Percentiles rank a stretch among this genome's conserved stretches.
These are phyloP conservation scores for Himalopsyche kuldschensis DNA, from an alignment of 2,888 invertebrate species.

Conservation along the genomic window DNA sequence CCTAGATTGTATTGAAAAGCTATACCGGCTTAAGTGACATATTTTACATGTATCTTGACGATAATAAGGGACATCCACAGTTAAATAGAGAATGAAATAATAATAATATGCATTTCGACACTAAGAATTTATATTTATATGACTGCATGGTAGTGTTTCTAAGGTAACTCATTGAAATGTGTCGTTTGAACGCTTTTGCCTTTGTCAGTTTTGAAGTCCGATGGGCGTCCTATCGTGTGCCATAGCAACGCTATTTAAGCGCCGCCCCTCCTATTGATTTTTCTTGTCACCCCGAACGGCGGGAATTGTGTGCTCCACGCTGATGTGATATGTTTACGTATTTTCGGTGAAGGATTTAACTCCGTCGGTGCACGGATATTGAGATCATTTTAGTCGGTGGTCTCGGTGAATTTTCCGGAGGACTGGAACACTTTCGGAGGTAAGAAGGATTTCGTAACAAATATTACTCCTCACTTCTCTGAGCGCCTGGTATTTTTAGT, in stretches of 20 bases:
- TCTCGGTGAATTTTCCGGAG: neutral
- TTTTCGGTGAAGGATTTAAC: neutral
- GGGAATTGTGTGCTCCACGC: neutral
- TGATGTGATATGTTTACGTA: neutral
- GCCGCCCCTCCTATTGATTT: constrained; percentile 37
- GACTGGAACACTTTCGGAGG: neutral
- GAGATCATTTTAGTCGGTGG: neutral
- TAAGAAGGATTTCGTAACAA: neutral
- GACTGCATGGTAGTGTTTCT: neutral
- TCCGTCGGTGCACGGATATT: neutral
- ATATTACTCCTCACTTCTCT: neutral
- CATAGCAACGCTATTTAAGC: constrained; percentile 8
- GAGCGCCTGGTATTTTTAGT: constrained; percentile 21
- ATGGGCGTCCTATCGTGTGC: neutral
- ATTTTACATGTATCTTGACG: neutral
- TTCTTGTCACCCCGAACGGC: neutral
- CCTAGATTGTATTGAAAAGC: neutral
- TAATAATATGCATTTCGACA: too few relatives aligned
- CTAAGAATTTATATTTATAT: too few relatives aligned
- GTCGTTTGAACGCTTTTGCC: neutral
- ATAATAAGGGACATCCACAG: too few relatives aligned
- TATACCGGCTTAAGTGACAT: neutral
- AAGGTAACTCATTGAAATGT: neutral
- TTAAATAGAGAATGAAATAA: too few relatives aligned
- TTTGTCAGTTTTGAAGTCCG: neutral